Conservation (phyloP, 1,140 invertebrate genomes). For the Bombyx mandarina region DNA sequence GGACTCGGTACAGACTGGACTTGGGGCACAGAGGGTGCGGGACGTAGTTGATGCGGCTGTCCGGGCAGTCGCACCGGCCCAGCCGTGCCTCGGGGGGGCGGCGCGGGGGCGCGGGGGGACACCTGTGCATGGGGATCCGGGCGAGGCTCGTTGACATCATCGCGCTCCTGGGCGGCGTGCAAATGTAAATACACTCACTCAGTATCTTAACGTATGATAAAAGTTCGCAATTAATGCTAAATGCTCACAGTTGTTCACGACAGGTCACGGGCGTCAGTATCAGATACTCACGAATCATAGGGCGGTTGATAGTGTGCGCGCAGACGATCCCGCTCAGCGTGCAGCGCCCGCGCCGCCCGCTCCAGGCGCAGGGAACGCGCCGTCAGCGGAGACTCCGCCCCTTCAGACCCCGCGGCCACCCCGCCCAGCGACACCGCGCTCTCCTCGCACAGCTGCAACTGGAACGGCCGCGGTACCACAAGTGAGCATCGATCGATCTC, state of each 20-base stretch:
- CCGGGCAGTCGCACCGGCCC: constrained; percentile 45
- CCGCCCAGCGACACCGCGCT: constrained; percentile 16
- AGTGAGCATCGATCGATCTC: too few relatives aligned
- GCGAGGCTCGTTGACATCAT: constrained; percentile 65
- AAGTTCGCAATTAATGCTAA: too few relatives aligned
- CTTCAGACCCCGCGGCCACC: constrained; percentile 68
- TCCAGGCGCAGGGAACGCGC: constrained; percentile 88
- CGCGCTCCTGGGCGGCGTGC: constrained; percentile 61
- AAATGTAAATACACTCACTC: neutral
- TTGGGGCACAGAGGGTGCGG: constrained; percentile 48
- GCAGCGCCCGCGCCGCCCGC: constrained; percentile 86
- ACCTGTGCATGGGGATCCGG: constrained; percentile 69
- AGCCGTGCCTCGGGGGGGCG: constrained; percentile 4
- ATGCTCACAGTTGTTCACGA: too few relatives aligned
- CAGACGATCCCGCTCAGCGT: constrained; percentile 90
- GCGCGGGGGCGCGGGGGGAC: constrained; percentile 15
- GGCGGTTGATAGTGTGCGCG: constrained; percentile 73
- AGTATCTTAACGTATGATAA: neutral
- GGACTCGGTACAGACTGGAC: constrained; percentile 35
- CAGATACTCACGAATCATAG: constrained; percentile 46
- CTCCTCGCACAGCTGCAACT: constrained; percentile 61
- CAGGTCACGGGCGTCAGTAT: too few relatives aligned
- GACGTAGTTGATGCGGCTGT: constrained; percentile 39
- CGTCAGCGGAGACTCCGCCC: constrained; percentile 86
- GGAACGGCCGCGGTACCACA: neutral